Evolutionary conservation across 2,113 vertebrate genomes (phyloP).

Genomic region (Arothron firmamentum): DNA sequence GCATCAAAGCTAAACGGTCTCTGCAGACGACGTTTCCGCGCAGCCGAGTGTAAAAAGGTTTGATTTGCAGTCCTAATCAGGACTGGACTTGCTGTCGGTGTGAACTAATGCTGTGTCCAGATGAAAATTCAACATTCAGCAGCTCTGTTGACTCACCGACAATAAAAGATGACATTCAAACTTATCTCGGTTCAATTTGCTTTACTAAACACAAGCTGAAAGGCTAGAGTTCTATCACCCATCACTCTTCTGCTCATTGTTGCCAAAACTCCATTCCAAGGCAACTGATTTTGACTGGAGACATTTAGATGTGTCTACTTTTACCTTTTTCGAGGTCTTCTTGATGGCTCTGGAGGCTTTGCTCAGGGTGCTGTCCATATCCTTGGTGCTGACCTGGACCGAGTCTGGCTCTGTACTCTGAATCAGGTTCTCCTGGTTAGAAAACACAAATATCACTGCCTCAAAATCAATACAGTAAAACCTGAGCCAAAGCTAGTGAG

Average conservation of each 20-base stretch:
- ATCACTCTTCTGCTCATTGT: too few relatives aligned
- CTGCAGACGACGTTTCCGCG: background rate
- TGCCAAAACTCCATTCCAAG: too few relatives aligned
- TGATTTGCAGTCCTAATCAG: background rate
- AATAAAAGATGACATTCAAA: too few relatives aligned
- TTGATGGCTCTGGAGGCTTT: constrained; percentile 96
- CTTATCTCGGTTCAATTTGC: too few relatives aligned
- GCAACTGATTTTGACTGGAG: too few relatives aligned
- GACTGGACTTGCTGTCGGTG: background rate
- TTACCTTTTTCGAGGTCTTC: constrained; percentile 97
- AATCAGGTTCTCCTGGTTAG: constrained; percentile 89
- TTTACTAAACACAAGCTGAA: too few relatives aligned
- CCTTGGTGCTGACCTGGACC: constrained; percentile 95
- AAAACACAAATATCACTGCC: constrained; percentile 23
- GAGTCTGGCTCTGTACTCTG: constrained; percentile 88
- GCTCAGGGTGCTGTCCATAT: constrained; percentile 98
- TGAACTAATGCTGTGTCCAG: background rate
- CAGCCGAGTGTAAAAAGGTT: background rate
- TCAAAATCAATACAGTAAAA: constrained; percentile 20
- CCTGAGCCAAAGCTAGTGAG: background rate
- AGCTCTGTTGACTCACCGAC: too few relatives aligned
- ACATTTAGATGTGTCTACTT: background rate
- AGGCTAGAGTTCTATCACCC: too few relatives aligned
- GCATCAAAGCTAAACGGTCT: background rate
- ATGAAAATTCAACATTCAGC: too few relatives aligned